These are phyloP conservation scores for Botia almorhae DNA, from an alignment of 2,797 vertebrate species.

Conservation along the genomic window DNA sequence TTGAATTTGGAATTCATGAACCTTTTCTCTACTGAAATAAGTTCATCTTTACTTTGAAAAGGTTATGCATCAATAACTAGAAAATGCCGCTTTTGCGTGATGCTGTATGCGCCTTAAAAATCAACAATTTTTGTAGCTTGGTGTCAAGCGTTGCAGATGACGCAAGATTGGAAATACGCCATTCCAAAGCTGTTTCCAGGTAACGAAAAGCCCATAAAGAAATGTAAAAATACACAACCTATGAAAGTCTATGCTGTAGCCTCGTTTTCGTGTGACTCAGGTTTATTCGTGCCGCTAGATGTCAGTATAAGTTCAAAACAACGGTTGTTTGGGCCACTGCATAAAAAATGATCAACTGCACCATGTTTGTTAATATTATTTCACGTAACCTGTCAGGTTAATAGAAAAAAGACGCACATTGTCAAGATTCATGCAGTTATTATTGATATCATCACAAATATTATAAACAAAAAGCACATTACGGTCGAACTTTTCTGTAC, in stretches of 20 bases:
- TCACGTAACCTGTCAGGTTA: neutral
- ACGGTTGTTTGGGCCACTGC: neutral
- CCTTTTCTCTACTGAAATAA: no score
- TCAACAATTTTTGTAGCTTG: no score
- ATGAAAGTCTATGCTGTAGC: neutral
- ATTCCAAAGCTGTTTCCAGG: no score
- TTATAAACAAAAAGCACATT: constrained; percentile 84
- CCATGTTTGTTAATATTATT: neutral
- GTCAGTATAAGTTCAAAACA: neutral
- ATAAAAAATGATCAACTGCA: no score
- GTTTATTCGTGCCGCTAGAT: neutral
- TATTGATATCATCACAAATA: constrained; percentile 78
- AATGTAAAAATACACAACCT: neutral
- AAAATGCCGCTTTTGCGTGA: no score
- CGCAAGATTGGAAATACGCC: no score
- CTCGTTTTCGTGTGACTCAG: neutral
- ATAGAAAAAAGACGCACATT: constrained; percentile 29
- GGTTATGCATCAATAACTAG: no score
- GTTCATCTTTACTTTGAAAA: neutral
- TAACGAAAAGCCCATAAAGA: no score
- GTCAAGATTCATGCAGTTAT: constrained; percentile 70
- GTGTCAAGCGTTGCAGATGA: no score
- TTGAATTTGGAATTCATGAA: no score
- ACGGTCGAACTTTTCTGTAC: constrained; percentile 83
- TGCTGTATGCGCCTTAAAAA: no score